Evolutionary conservation across 2,797 vertebrate genomes (phyloP).

Genomic region (Chaetodon trifasciatus): DNA sequence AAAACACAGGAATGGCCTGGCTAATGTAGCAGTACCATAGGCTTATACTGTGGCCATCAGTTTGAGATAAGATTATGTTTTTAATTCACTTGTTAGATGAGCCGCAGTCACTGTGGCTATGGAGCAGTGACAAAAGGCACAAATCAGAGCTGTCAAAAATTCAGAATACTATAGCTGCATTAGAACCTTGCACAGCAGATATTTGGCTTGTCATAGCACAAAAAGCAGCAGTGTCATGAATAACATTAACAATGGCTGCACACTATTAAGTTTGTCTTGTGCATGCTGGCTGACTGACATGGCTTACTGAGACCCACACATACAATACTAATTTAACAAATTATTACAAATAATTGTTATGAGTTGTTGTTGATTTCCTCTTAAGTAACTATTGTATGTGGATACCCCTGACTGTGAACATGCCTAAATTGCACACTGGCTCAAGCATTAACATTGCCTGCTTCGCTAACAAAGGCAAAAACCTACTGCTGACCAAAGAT

Average conservation of each 20-base stretch:
- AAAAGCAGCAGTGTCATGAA: not conserved
- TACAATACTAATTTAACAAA: no score
- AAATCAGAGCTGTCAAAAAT: not conserved
- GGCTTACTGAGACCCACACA: not conserved
- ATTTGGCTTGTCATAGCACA: not conserved
- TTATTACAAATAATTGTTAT: no score
- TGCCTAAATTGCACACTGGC: not conserved
- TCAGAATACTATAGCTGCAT: not conserved
- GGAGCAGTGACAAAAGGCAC: not conserved
- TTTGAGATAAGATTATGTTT: not conserved
- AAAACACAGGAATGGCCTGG: no score
- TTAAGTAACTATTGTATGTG: not conserved
- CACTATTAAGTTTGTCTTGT: not conserved
- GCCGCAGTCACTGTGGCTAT: not conserved
- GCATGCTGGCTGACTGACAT: not conserved
- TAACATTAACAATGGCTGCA: not conserved
- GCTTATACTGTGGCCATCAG: not conserved
- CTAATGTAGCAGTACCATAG: not conserved
- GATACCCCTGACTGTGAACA: conserved; percentile 7
- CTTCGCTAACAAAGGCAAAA: not conserved
- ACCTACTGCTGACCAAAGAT: not conserved
- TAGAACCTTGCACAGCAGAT: no score
- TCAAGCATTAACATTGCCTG: not conserved
- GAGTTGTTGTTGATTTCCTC: no score
- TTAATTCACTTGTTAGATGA: not conserved